A percentile compares a stretch with the other conserved stretches of the same genome.
Conservation (phyloP, 1,140 invertebrate genomes). For the Ericerus pela region DNA sequence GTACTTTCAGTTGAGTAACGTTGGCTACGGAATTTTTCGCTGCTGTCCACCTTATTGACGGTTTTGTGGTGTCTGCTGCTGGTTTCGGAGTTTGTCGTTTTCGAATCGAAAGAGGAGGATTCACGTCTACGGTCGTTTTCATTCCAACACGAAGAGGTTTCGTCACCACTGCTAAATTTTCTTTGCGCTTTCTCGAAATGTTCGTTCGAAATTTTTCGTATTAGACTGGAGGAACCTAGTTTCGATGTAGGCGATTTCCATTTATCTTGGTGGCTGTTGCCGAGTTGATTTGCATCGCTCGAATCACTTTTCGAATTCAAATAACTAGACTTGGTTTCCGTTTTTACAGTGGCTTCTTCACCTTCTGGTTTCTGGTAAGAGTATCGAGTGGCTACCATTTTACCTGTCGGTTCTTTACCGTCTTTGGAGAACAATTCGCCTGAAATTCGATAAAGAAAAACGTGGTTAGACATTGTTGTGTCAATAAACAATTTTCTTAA, state of each 20-base stretch:
- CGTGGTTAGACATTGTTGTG: no score
- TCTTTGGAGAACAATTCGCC: conserved; percentile 50
- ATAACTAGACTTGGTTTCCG: no score
- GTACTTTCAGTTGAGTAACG: no score
- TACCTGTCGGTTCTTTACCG: conserved; percentile 44
- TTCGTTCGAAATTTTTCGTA: not conserved
- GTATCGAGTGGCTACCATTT: conserved; percentile 47
- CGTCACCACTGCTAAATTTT: not conserved
- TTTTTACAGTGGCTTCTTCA: conserved; percentile 18
- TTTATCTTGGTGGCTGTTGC: conserved; percentile 5
- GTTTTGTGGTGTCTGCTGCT: no score
- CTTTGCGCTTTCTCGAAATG: not conserved
- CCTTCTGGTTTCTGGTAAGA: conserved; percentile 23
- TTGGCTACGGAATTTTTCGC: no score
- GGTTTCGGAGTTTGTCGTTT: no score
- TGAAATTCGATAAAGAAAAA: conserved; percentile 27
- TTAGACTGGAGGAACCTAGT: not conserved
- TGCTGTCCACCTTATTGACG: no score
- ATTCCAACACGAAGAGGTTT: no score
- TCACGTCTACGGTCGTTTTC: no score
- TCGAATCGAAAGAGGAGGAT: no score
- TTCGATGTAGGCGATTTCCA: not conserved
- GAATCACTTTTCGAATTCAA: no score
- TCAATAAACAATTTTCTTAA: no score
- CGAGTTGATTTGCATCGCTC: conserved; percentile 9